Evolutionary conservation across 2,113 vertebrate genomes (phyloP).

Genomic region (Megaleporinus macrocephalus): DNA sequence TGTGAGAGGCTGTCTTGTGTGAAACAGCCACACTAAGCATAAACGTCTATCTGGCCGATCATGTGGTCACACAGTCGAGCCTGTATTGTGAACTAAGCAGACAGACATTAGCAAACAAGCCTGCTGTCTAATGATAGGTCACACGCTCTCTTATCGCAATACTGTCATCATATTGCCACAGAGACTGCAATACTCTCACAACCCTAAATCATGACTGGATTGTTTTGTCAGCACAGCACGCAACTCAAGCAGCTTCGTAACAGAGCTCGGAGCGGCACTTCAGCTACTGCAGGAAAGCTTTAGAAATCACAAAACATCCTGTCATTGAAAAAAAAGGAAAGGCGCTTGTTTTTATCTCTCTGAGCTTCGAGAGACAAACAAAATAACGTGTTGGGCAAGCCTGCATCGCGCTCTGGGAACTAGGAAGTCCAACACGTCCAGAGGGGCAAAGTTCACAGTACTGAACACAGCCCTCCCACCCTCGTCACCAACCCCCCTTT

Average conservation of each 20-base stretch:
- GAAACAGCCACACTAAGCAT: not conserved
- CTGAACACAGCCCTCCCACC: slow-evolving; percentile 6
- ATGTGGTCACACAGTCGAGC: slow-evolving; percentile 6
- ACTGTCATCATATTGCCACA: slow-evolving; percentile 48
- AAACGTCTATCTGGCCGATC: not conserved
- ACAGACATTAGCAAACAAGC: slow-evolving; percentile 44
- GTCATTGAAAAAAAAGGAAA: not conserved
- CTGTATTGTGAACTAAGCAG: slow-evolving; percentile 22
- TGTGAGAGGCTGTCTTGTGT: not conserved
- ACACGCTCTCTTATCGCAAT: slow-evolving; percentile 41
- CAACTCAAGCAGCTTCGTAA: slow-evolving; percentile 32
- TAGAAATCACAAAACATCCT: slow-evolving; percentile 10
- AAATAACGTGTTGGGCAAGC: slow-evolving; percentile 43
- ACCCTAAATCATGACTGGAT: slow-evolving; percentile 30
- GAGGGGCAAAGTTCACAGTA: slow-evolving; percentile 40
- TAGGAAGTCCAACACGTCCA: slow-evolving; percentile 50
- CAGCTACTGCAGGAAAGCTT: not conserved
- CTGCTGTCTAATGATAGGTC: slow-evolving; percentile 46
- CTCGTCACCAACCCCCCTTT: not conserved
- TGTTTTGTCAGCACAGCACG: slow-evolving; percentile 26
- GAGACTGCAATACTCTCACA: slow-evolving; percentile 46
- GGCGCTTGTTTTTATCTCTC: slow-evolving; percentile 23
- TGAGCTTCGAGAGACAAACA: slow-evolving; percentile 9
- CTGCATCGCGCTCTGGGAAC: slow-evolving; percentile 39
- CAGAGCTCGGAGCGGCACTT: slow-evolving; percentile 3